These are phyloP conservation scores for Gorsachius goisagi DNA, from an alignment of 2,113 vertebrate species.

Conservation along the genomic window DNA sequence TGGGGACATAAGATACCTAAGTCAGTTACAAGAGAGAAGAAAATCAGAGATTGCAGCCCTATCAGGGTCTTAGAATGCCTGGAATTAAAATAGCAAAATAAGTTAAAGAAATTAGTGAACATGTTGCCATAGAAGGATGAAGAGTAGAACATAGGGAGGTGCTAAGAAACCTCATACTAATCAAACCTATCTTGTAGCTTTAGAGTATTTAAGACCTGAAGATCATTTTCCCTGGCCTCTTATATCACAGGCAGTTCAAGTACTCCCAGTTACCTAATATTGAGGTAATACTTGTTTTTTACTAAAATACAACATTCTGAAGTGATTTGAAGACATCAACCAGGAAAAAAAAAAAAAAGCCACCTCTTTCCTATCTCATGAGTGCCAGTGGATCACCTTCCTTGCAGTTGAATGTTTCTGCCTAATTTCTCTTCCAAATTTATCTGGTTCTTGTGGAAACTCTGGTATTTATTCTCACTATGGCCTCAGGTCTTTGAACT, in stretches of 20 bases:
- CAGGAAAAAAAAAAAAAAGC: neutral
- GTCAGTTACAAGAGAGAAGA: neutral
- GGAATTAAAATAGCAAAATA: neutral
- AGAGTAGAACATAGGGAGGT: neutral
- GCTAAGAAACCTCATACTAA: neutral
- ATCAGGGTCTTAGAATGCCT: neutral
- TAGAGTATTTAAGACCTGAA: neutral
- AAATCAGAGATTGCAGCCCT: neutral
- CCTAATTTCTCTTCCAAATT: neutral
- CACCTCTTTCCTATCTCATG: neutral
- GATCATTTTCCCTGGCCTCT: neutral
- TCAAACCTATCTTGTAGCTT: neutral
- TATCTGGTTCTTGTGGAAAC: neutral
- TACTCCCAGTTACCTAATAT: neutral
- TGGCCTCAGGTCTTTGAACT: neutral
- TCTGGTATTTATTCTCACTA: neutral
- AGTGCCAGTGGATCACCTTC: neutral
- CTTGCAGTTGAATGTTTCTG: neutral
- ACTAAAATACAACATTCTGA: neutral
- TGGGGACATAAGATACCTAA: neutral
- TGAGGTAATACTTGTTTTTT: neutral
- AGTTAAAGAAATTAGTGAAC: neutral
- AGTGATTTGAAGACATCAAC: neutral
- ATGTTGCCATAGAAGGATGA: neutral
- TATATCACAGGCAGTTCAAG: neutral